Evolutionary conservation across 2,888 invertebrate species (phyloP), one percentile per base, ranked within the genome.

Genomic region (Selenia dentaria): DNA sequence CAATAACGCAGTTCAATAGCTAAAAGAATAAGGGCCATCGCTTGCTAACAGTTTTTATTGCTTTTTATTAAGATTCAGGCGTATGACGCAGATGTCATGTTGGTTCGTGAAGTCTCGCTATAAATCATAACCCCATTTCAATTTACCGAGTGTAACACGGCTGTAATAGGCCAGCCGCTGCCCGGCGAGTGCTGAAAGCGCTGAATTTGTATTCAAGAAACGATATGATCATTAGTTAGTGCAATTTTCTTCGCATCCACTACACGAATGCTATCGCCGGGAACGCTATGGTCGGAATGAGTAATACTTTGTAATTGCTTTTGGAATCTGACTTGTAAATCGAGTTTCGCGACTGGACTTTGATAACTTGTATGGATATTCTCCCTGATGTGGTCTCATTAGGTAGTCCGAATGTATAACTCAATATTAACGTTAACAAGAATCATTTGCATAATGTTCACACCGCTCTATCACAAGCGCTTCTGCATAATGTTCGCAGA

Each of bases 61-160:
- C n/a, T n/a, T n/a, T n/a, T n/a, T n/a, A n/a, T n/a, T n/a, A n/a
- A n/a, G n/a, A n/a, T 86, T 85, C 58, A 18, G 72, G 64, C 58
- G 59, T 67, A 70, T 71, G 73, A 77, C 79, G 79, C 83, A 79
- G 79, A 72, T 74, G 73, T 83, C 83, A 80, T 84, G 77, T 78
- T 68, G 68, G 74, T 74, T 79, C 79, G 79, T 80, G 82, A 79
- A 85, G 77, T 73, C 80, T 73, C 60, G 62, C 80, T 72, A 87
- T 88, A 88, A 87, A 89, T 88, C 88, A 87, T 85, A 83, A 74
- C 74, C 76, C 82, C 74, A 70, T 85, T 86, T 88, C 88, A 88
- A 88, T 89, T 87, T 85, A 78, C 79, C 71, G 69, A 77, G 71
- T 74, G 71, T 74, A 83, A 83, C 81, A 81, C 72, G 72, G 65